phyloP scores from a whole-genome alignment of 2,113 vertebrate genomes.

The Potamarius usumacintae region DNA sequence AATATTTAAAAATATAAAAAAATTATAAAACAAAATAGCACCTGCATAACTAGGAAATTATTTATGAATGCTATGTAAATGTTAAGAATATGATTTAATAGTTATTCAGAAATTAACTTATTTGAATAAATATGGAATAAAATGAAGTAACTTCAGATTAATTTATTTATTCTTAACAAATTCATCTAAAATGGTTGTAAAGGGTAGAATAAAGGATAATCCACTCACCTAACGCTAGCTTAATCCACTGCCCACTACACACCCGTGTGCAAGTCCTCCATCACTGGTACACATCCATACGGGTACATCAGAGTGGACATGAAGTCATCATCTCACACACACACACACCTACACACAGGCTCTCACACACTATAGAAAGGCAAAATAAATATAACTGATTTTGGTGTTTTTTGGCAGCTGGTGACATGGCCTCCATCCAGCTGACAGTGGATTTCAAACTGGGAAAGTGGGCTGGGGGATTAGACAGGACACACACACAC shows the following conservation, averaged over 20 bases:
- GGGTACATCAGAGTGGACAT: not conserved
- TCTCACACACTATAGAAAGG: not conserved
- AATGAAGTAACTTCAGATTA: not conserved
- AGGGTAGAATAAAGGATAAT: not conserved
- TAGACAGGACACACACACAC: slow-evolving; percentile 70
- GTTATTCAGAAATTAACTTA: not conserved
- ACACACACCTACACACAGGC: slow-evolving; percentile 15
- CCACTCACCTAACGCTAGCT: slow-evolving; percentile 4
- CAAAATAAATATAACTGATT: slow-evolving; percentile 11
- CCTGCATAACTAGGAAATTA: not conserved
- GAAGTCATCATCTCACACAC: not conserved
- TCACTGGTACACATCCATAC: slow-evolving; percentile 14
- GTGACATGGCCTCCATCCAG: slow-evolving; percentile 46
- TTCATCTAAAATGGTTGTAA: not conserved
- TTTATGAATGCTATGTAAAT: not conserved
- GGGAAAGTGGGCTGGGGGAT: slow-evolving; percentile 74
- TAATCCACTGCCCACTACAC: slow-evolving; percentile 10
- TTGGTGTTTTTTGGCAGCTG: slow-evolving; percentile 58
- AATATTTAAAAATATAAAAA: not conserved
- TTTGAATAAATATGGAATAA: not conserved
- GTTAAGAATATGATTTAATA: not conserved
- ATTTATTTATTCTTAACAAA: not conserved
- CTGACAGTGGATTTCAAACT: slow-evolving; percentile 65
- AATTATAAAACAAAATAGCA: not conserved
- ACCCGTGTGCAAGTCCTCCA: slow-evolving; percentile 15